Percentiles rank a stretch among this genome's conserved stretches.
Conservation (phyloP, 1,140 invertebrate species). For the Drosophila busckii region DNA sequence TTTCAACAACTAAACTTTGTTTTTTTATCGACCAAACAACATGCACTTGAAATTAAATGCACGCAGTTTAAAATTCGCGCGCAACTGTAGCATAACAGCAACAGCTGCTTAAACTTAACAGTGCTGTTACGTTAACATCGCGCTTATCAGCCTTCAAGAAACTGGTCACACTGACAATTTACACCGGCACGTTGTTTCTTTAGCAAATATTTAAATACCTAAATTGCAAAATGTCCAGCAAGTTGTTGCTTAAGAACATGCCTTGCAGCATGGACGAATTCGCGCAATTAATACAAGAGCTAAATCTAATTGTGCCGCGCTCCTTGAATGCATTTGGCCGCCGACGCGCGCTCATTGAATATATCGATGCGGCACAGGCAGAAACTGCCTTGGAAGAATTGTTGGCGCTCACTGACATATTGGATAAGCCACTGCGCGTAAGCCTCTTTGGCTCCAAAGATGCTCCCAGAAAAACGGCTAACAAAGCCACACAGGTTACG, state of each 20-base stretch:
- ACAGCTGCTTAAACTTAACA: background rate
- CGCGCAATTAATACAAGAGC: slow-evolving; percentile 40
- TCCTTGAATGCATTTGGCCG: slow-evolving; percentile 46
- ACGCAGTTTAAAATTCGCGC: slow-evolving; percentile 8
- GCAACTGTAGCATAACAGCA: background rate
- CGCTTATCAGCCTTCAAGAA: background rate
- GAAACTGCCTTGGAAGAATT: slow-evolving; percentile 39
- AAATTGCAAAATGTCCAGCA: slow-evolving; percentile 33
- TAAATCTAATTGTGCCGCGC: slow-evolving; percentile 38
- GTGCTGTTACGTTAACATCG: background rate
- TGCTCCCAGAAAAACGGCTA: slow-evolving; percentile 6
- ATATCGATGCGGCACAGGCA: slow-evolving; percentile 29
- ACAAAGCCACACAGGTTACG: slow-evolving; percentile 41
- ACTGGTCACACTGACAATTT: slow-evolving; percentile 2
- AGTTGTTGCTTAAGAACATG: slow-evolving; percentile 63
- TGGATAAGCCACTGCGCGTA: slow-evolving; percentile 51
- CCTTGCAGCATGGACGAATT: slow-evolving; percentile 60
- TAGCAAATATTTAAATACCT: background rate
- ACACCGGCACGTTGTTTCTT: slow-evolving; percentile 12
- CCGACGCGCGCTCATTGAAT: slow-evolving; percentile 45
- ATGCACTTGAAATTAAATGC: background rate
- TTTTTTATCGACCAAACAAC: slow-evolving; percentile 56
- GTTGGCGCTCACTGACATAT: slow-evolving; percentile 24
- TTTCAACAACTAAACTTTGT: slow-evolving; percentile 13
- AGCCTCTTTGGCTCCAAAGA: slow-evolving; percentile 30